phyloP scores from a whole-genome alignment of 2,797 vertebrate genomes.

The Alectoris magna region DNA sequence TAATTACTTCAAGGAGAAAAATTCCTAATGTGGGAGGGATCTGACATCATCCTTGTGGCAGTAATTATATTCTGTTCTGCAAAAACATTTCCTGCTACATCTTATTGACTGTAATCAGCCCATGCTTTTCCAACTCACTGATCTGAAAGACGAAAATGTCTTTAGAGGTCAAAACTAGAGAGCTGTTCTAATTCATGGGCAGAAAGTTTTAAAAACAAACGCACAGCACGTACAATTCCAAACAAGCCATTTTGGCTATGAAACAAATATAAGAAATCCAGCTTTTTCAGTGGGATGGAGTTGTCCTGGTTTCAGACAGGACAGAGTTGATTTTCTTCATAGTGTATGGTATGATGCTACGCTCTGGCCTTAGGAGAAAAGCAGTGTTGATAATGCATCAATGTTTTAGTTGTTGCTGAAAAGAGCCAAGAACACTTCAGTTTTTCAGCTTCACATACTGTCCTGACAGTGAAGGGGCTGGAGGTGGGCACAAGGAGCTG shows the following conservation, averaged over 20 bases:
- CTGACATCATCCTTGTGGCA: not conserved
- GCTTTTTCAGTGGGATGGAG: not conserved
- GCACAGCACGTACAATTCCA: not conserved
- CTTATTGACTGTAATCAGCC: not conserved
- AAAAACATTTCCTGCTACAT: not conserved
- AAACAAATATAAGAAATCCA: not conserved
- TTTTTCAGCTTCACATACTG: not conserved
- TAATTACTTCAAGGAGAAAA: not conserved
- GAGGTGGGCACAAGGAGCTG: not conserved
- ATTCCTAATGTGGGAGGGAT: not conserved
- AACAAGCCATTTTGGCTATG: not conserved
- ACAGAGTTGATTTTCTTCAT: not conserved
- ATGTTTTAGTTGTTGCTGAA: no score
- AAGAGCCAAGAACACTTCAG: not conserved
- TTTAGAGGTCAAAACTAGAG: conserved; percentile 14
- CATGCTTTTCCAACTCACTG: not conserved
- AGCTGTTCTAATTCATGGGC: not conserved
- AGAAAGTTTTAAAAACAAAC: not conserved
- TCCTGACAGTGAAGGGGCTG: not conserved
- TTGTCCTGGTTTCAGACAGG: not conserved
- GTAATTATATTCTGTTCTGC: not conserved
- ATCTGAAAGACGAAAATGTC: not conserved
- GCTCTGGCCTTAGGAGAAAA: not conserved
- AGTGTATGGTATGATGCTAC: not conserved
- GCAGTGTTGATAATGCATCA: no score